Evolutionary conservation across 2,797 vertebrate genomes (phyloP).

Genomic region (Cyprinodon diabolis): DNA sequence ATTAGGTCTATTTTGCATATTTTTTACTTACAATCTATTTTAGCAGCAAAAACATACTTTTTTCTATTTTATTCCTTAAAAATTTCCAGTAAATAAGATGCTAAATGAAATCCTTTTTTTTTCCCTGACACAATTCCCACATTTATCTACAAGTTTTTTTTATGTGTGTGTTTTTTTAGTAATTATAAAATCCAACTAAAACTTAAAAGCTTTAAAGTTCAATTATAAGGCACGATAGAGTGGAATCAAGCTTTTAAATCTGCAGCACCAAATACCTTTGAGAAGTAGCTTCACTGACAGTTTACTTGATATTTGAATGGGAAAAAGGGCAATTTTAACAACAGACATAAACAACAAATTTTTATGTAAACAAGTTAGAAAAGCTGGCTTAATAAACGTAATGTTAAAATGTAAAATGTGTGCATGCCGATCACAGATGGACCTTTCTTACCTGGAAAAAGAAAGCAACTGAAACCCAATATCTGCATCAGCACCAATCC

Average conservation of each 20-base stretch:
- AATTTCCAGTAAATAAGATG: background rate
- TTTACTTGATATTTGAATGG: background rate
- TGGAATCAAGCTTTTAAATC: background rate
- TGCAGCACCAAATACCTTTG: background rate
- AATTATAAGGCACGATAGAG: background rate
- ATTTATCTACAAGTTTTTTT: background rate
- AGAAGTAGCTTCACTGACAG: background rate
- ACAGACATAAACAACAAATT: too few species aligned
- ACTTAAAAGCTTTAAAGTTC: background rate
- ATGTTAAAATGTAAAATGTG: too few species aligned
- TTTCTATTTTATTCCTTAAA: background rate
- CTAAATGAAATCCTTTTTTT: background rate
- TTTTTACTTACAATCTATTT: background rate
- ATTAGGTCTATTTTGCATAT: background rate
- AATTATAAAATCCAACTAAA: too few species aligned
- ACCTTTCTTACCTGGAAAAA: too few species aligned
- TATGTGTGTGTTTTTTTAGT: too few species aligned
- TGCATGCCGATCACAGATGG: too few species aligned
- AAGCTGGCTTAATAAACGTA: too few species aligned
- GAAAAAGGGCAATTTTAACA: background rate
- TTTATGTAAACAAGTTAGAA: too few species aligned
- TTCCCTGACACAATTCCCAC: background rate
- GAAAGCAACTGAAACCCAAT: too few species aligned
- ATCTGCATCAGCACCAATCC: too few species aligned
- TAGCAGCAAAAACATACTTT: background rate